Percentiles rank a stretch among this genome's conserved stretches.
Conservation (phyloP, 2,888 invertebrate species). For the Mesochorus sp. region DNA sequence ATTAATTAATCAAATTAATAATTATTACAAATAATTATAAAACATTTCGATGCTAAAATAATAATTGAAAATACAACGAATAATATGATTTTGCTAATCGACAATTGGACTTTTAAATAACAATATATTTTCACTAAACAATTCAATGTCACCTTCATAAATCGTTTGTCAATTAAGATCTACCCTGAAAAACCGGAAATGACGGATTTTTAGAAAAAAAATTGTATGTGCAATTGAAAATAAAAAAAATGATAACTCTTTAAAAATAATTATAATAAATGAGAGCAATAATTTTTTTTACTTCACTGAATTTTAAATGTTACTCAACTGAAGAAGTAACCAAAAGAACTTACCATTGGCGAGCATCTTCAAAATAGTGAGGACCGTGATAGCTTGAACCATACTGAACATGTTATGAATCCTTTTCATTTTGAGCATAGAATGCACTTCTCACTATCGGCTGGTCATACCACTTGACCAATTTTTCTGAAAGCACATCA, state of each 20-base stretch:
- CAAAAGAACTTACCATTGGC: conserved; percentile 87
- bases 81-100: too few relatives aligned
- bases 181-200: conserved; percentile 11
- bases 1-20: too few relatives aligned
- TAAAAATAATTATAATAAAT: too few relatives aligned
- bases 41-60: too few relatives aligned
- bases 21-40: too few relatives aligned
- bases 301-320: too few relatives aligned
- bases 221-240: neutral
- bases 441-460: conserved; percentile 68
- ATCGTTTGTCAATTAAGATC: too few relatives aligned
- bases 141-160: too few relatives aligned
- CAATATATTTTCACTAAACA: too few relatives aligned
- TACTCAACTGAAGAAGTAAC: conserved; percentile 15
- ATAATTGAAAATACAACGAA: too few relatives aligned
- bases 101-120: too few relatives aligned
- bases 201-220: neutral
- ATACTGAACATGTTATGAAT: conserved; percentile 85
- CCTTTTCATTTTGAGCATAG: conserved; percentile 85
- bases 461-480: conserved; percentile 76
- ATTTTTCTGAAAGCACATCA: conserved; percentile 65
- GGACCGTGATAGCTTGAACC: conserved; percentile 93
- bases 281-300: too few relatives aligned
- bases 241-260: neutral
- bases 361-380: conserved; percentile 91